Conservation (phyloP, 2,797 vertebrate genomes). For the Acanthurus leucopareius region DNA sequence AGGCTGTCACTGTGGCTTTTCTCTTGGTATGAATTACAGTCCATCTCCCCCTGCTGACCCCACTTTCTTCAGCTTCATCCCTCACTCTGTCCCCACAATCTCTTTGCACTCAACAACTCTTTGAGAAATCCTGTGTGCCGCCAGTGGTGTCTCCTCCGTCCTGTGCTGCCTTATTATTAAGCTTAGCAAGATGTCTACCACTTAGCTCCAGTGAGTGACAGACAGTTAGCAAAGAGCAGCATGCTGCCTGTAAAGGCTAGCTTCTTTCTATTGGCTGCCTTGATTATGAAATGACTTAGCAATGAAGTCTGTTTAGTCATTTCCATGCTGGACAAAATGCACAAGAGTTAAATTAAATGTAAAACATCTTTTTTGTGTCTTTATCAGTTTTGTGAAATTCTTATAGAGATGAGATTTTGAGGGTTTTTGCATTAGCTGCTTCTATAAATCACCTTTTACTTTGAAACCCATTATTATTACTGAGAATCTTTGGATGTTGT, state of each 20-base stretch:
- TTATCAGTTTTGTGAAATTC: background rate
- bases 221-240: constrained; percentile 29
- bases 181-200: constrained; percentile 50
- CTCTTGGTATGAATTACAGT: constrained; percentile 45
- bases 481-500: background rate
- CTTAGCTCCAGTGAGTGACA: constrained; percentile 12
- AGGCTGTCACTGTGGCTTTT: constrained; percentile 56
- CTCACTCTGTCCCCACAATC: constrained; percentile 18
- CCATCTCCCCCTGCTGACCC: constrained; percentile 32
- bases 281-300: constrained; percentile 37
- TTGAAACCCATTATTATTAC: background rate
- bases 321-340: background rate
- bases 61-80: constrained; percentile 23
- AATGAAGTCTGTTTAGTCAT: background rate
- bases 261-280: constrained; percentile 22
- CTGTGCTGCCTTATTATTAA: constrained; percentile 27
- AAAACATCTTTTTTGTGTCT: background rate
- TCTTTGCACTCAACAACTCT: constrained; percentile 14
- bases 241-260: constrained; percentile 8
- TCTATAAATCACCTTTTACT: background rate
- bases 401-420: background rate
- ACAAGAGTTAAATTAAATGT: background rate
- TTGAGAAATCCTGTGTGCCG: constrained; percentile 18
- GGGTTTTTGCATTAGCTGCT: background rate
- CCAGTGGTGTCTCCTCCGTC: background rate